Percentiles rank a stretch among this genome's conserved stretches.
Conservation (phyloP, 2,888 invertebrate species). For the Agonopterix arenella region DNA sequence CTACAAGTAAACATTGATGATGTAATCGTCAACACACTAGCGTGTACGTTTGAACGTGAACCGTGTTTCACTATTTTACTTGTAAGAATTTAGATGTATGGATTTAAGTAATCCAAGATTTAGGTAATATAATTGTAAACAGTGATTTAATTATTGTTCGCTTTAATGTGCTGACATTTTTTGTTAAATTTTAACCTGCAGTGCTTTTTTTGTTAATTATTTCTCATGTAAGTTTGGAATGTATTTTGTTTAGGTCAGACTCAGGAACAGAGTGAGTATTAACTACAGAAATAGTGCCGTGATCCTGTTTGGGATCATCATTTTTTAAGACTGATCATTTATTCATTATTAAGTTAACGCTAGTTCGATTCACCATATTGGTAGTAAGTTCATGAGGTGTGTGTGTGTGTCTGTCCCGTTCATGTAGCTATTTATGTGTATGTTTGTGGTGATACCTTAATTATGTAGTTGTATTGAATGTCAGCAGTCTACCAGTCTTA, state of each 20-base stretch:
- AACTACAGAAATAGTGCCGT: slow-evolving; percentile 42
- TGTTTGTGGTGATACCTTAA: slow-evolving; percentile 38
- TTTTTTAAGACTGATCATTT: slow-evolving; percentile 74
- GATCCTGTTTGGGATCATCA: slow-evolving; percentile 40
- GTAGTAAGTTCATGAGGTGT: slow-evolving; percentile 35
- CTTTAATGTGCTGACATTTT: slow-evolving; percentile 55
- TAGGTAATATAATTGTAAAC: slow-evolving; percentile 35
- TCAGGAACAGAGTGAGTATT: slow-evolving; percentile 66
- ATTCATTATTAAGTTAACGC: slow-evolving; percentile 69
- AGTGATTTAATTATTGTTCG: slow-evolving; percentile 46
- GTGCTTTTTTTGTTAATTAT: slow-evolving; percentile 63
- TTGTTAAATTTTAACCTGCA: slow-evolving; percentile 53
- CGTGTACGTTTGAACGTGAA: slow-evolving; percentile 15
- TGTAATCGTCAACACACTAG: slow-evolving; percentile 29
- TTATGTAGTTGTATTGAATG: slow-evolving; percentile 20
- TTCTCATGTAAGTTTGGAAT: slow-evolving; percentile 55
- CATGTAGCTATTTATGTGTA: slow-evolving; percentile 52
- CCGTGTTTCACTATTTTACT: slow-evolving; percentile 20
- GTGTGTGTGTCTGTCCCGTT: slow-evolving; percentile 47
- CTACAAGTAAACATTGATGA: slow-evolving; percentile 33
- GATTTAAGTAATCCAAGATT: slow-evolving; percentile 28
- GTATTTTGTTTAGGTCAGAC: slow-evolving; percentile 58
- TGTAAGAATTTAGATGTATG: slow-evolving; percentile 27
- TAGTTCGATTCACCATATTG: slow-evolving; percentile 63
- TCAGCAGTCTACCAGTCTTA: slow-evolving; percentile 30